A percentile compares a stretch with the other conserved stretches of the same genome.
These are phyloP conservation scores for Drosophila chauvacae DNA, from an alignment of 1,140 invertebrate genomes.

Conservation along the genomic window DNA sequence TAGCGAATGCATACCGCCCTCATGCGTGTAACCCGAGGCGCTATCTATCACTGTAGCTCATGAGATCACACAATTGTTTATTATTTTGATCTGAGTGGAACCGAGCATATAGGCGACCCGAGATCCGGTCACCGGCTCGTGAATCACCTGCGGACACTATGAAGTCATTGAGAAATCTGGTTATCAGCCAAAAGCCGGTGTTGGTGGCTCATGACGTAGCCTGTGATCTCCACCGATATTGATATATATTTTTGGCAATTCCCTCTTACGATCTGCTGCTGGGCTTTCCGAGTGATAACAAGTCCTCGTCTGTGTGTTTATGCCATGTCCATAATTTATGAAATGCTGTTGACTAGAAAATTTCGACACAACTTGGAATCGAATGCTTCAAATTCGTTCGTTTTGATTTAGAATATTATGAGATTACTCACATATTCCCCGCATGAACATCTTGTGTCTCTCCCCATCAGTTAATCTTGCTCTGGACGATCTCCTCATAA, in stretches of 20 bases:
- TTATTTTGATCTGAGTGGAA: slow-evolving; percentile 61
- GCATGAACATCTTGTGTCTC: background rate
- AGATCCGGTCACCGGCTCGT: slow-evolving; percentile 43
- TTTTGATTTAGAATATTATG: background rate
- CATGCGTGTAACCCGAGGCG: background rate
- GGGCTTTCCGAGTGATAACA: slow-evolving; percentile 36
- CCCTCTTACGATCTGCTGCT: slow-evolving; percentile 22
- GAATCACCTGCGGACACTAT: slow-evolving; percentile 48
- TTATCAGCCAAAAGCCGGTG: slow-evolving; percentile 23
- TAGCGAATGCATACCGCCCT: slow-evolving; percentile 16
- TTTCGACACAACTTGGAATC: background rate
- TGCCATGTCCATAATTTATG: background rate
- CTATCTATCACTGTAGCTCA: slow-evolving; percentile 30
- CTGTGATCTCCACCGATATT: slow-evolving; percentile 12
- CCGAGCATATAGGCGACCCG: background rate
- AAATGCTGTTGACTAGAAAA: too few relatives aligned
- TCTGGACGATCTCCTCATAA: slow-evolving; percentile 55
- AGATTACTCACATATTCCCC: background rate
- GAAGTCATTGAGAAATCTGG: slow-evolving; percentile 57
- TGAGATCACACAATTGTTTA: slow-evolving; percentile 58
- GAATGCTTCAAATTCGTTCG: background rate
- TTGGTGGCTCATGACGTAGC: slow-evolving; percentile 52
- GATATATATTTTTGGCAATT: slow-evolving; percentile 11
- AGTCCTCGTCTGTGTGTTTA: background rate
- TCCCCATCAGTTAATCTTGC: slow-evolving; percentile 8